phyloP scores from a whole-genome alignment of 2,888 invertebrate species.

The Macaria notata region DNA sequence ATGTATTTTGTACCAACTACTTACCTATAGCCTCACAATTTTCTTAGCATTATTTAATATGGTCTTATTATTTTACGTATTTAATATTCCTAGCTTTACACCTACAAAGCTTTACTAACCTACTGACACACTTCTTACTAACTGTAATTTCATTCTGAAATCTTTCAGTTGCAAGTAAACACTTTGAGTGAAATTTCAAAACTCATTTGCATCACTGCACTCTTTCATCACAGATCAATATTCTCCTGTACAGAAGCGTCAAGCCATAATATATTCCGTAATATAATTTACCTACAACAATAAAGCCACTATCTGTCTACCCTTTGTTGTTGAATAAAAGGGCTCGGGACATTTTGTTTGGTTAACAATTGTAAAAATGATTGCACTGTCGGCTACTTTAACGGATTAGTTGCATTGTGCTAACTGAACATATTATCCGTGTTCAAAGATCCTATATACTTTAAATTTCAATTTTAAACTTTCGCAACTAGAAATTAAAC shows the following conservation, averaged over 20 bases:
- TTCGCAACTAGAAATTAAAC: not conserved
- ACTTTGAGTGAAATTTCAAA: constrained; percentile 34
- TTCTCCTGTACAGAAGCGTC: constrained; percentile 56
- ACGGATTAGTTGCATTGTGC: constrained; percentile 71
- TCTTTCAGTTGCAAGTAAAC: not conserved
- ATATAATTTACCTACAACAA: constrained; percentile 66
- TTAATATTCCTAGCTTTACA: too few relatives aligned
- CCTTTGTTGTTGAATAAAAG: constrained; percentile 62
- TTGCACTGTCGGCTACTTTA: constrained; percentile 73
- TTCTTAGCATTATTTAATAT: too few relatives aligned
- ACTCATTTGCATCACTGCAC: constrained; percentile 68
- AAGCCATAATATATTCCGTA: constrained; percentile 58
- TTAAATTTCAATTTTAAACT: not conserved
- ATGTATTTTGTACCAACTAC: too few relatives aligned
- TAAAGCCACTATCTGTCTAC: constrained; percentile 46
- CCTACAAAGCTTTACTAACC: too few relatives aligned
- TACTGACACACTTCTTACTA: too few relatives aligned
- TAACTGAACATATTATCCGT: constrained; percentile 41
- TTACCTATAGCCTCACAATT: too few relatives aligned
- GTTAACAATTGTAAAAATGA: constrained; percentile 62
- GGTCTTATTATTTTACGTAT: too few relatives aligned
- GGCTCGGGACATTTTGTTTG: constrained; percentile 61
- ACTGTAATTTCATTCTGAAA: too few relatives aligned
- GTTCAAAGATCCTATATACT: constrained; percentile 4
- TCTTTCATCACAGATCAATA: constrained; percentile 42